Base-by-base conservation (phyloP, 1,140 invertebrate species). In the Lepidotrigona ventralis region DNA sequence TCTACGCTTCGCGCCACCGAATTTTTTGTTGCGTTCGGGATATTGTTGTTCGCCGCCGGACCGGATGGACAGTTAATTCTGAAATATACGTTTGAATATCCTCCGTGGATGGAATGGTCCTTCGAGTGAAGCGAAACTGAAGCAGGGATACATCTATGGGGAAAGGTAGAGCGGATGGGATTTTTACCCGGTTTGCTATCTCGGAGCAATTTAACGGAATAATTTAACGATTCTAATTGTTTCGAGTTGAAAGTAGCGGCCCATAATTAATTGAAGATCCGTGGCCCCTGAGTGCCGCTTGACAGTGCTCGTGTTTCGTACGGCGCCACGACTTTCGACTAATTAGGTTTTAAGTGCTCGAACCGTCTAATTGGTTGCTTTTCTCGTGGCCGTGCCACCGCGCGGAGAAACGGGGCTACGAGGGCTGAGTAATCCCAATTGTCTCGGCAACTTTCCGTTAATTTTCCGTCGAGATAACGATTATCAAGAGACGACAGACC, bases 341-440 rank as follows among this genome's bases (percentile, higher is more conserved):
- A 88, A 86, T 88, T 88, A 85, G 82, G 70, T 84, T 88, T 84
- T 85, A 88, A 88, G 83, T 81, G 70, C 73, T 70, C 60, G 64
- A 66, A 23, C 66, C 56, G 69, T 54, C 69, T 84, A 88, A 88
- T 88, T 88, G 78, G 82, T 88, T 84, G 83, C 69, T 70, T 74
- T 68, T 51, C 73, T 58, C 29, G 58, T 86, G 60, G 63, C 54
- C 68, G 33, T 29, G 63, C 81, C 1, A 63, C 11, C 1, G 63
- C 74, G 29, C n/a, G 29, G n/a, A 14, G 23, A 60, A 39, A 9
- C 14, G n/a, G 21, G 29, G 56, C 39, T 46, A 46, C 39, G 15
- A 19, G 23, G 23, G 1, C 33, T 58, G 69, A 75, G 56, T 77
- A 86, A 79, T 70, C 64, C 33, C 73, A 79, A 63, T 83, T 75